Evolutionary conservation across 2,797 vertebrate genomes (phyloP).

Genomic region (Threskiornis aethiopicus): DNA sequence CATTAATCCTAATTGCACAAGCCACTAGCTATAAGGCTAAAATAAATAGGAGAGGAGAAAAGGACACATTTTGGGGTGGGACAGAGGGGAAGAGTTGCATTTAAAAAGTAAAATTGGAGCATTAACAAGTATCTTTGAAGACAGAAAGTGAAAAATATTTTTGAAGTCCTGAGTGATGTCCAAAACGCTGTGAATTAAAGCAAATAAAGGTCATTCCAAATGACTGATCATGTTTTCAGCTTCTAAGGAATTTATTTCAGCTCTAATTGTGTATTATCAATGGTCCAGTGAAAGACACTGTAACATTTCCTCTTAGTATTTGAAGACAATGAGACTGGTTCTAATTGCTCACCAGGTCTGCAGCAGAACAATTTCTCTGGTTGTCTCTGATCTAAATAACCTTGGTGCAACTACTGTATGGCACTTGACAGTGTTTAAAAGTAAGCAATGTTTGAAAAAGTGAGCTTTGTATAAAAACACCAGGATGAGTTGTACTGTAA

Average conservation of each 20-base stretch:
- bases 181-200: neutral
- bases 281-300: neutral
- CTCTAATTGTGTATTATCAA: neutral
- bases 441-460: neutral
- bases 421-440: neutral
- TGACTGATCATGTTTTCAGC: neutral
- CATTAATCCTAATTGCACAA: conserved; percentile 37
- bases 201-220: neutral
- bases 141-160: neutral
- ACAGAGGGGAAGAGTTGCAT: neutral
- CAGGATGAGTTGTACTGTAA: neutral
- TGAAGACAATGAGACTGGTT: neutral
- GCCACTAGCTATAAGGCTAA: neutral
- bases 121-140: neutral
- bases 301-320: neutral
- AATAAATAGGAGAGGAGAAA: conserved; percentile 15
- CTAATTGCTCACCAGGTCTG: neutral
- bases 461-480: neutral
- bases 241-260: neutral
- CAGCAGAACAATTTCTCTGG: neutral
- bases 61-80: neutral
- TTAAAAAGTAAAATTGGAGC: neutral
- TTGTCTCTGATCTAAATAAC: neutral
- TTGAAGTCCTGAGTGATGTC: neutral
- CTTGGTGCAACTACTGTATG: neutral